Conservation (phyloP, 2,113 vertebrate species). For the Leucopternis melanops region DNA sequence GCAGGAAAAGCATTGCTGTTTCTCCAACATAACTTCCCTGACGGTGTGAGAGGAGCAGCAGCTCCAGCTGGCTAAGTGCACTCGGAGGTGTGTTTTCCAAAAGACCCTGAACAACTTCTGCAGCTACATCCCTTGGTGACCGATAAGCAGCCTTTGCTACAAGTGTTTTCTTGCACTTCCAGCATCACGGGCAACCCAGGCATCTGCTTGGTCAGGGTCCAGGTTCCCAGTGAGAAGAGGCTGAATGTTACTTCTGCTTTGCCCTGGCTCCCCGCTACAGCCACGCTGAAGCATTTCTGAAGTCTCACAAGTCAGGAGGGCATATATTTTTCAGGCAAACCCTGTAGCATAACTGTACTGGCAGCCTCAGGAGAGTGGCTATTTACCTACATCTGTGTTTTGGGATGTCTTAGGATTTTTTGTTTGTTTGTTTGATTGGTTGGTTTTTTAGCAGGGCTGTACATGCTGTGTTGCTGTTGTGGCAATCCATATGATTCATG, state of each 20-base stretch:
- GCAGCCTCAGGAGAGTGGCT: background rate
- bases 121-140: background rate
- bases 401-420: background rate
- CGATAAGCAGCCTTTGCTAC: background rate
- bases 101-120: background rate
- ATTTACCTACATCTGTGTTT: background rate
- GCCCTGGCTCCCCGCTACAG: background rate
- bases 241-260: background rate
- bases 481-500: constrained; percentile 25
- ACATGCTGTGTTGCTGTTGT: background rate
- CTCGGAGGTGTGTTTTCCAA: background rate
- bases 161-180: background rate
- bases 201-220: background rate
- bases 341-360: background rate
- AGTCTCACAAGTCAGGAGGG: background rate
- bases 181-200: background rate
- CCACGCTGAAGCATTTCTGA: background rate
- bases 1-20: background rate
- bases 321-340: background rate
- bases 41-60: background rate
- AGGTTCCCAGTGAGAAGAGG: background rate
- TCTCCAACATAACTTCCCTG: background rate
- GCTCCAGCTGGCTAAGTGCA: background rate
- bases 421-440: background rate
- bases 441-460: background rate